Conservation (phyloP, 23 tunicate genomes). For the Trididemnum miniatum region DNA sequence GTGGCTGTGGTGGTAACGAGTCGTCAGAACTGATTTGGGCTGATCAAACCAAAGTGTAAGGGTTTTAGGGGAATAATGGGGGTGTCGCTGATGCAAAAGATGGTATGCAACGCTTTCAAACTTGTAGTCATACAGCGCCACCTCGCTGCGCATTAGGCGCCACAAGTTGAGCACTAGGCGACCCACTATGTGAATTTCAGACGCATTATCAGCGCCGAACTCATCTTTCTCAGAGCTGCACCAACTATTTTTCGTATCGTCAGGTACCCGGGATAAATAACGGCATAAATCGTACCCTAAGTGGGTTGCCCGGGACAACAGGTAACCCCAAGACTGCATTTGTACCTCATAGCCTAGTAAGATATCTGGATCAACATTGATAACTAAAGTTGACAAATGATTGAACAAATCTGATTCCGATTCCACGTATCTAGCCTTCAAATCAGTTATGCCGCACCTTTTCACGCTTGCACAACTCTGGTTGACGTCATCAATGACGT, state of each 20-base stretch:
- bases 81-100: slow-evolving; percentile 66
- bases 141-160: slow-evolving; percentile 73
- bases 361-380: slow-evolving; percentile 47
- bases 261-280: slow-evolving; percentile 64
- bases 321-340: slow-evolving; percentile 88
- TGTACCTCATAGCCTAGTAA: slow-evolving; percentile 85
- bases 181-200: slow-evolving; percentile 72
- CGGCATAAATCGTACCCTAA: slow-evolving; percentile 72
- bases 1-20: neutral
- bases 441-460: slow-evolving; percentile 48
- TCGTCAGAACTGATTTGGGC: slow-evolving; percentile 5
- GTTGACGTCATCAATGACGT: slow-evolving; percentile 25
- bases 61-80: slow-evolving; percentile 49
- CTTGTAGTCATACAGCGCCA: slow-evolving; percentile 53
- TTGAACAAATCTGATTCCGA: slow-evolving; percentile 47
- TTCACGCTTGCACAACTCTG: neutral
- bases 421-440: slow-evolving; percentile 36
- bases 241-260: slow-evolving; percentile 46
- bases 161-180: slow-evolving; percentile 79
- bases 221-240: slow-evolving; percentile 47
- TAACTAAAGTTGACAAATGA: slow-evolving; percentile 11
- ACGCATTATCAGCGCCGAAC: slow-evolving; percentile 73
- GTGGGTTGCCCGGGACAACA: slow-evolving; percentile 60
- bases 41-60: slow-evolving; percentile 74
- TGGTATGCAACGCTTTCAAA: slow-evolving; percentile 73